Conservation (phyloP, 2,888 invertebrate species). For the Omphaloscelis lunosa region DNA sequence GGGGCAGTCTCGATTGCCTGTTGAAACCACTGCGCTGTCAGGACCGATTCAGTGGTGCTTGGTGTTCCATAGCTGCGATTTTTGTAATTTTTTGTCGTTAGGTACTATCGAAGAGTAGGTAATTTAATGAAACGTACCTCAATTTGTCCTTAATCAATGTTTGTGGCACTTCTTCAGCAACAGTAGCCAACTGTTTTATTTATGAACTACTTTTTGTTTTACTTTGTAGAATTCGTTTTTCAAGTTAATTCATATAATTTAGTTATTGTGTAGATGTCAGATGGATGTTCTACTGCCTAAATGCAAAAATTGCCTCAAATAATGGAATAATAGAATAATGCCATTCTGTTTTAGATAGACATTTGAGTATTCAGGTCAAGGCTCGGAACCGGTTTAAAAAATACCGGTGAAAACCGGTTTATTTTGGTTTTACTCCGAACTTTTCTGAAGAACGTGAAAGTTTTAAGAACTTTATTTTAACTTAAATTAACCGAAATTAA, state of each 20-base stretch:
- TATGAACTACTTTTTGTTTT: too few relatives aligned
- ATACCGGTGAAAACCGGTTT: too few relatives aligned
- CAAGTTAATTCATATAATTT: neutral
- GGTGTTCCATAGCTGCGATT: constrained; percentile 14
- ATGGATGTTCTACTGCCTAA: neutral
- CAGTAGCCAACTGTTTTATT: neutral
- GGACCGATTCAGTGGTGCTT: constrained; percentile 14
- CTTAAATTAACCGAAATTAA: too few relatives aligned
- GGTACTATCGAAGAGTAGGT: neutral
- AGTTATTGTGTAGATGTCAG: too few relatives aligned
- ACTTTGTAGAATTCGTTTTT: neutral
- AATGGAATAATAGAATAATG: neutral
- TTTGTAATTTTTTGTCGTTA: constrained; percentile 2
- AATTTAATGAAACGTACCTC: neutral
- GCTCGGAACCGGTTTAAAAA: too few relatives aligned
- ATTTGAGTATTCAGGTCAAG: too few relatives aligned
- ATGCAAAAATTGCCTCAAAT: neutral
- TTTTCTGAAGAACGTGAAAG: too few relatives aligned
- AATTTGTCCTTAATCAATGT: neutral
- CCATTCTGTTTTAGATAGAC: neutral
- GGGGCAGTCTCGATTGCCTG: constrained; percentile 57
- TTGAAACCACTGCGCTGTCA: constrained; percentile 57
- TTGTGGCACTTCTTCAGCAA: neutral
- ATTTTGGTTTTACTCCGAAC: too few relatives aligned
- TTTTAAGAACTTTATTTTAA: too few relatives aligned